Evolutionary conservation across 2,113 vertebrate species (phyloP).

Genomic region (Hypomesus transpacificus): DNA sequence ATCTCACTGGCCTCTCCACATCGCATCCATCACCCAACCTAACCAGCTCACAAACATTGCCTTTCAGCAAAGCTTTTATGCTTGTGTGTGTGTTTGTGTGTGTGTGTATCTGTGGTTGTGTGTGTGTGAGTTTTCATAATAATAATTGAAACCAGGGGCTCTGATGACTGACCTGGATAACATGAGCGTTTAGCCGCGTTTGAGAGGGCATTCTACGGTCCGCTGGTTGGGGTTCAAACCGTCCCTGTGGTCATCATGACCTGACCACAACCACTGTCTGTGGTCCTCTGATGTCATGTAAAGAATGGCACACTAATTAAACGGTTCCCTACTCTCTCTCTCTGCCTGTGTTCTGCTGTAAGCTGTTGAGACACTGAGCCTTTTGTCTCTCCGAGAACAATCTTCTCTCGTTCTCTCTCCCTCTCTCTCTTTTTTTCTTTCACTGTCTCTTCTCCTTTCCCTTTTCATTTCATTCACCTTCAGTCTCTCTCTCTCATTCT

Average conservation of each 20-base stretch:
- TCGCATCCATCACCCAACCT: no score
- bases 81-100: neutral
- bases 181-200: slow-evolving; percentile 44
- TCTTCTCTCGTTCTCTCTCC: no score
- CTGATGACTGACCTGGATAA: slow-evolving; percentile 23
- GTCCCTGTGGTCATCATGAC: slow-evolving; percentile 49
- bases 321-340: slow-evolving; percentile 34
- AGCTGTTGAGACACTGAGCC: no score
- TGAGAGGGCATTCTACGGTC: slow-evolving; percentile 42
- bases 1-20: no score
- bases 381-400: no score
- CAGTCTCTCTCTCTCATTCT: slow-evolving; percentile 5
- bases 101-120: neutral
- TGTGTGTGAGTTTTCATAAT: neutral
- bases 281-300: slow-evolving; percentile 52
- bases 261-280: slow-evolving; percentile 36
- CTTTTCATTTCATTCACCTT: slow-evolving; percentile 24
- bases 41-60: neutral
- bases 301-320: slow-evolving; percentile 61
- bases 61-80: neutral
- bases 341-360: neutral
- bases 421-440: slow-evolving; percentile 11
- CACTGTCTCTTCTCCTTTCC: slow-evolving; percentile 6
- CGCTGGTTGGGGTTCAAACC: slow-evolving; percentile 41
- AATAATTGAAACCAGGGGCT: slow-evolving; percentile 26